These are phyloP conservation scores for Melinaea menophilus DNA, from an alignment of 2,888 invertebrate genomes.

Conservation along the genomic window DNA sequence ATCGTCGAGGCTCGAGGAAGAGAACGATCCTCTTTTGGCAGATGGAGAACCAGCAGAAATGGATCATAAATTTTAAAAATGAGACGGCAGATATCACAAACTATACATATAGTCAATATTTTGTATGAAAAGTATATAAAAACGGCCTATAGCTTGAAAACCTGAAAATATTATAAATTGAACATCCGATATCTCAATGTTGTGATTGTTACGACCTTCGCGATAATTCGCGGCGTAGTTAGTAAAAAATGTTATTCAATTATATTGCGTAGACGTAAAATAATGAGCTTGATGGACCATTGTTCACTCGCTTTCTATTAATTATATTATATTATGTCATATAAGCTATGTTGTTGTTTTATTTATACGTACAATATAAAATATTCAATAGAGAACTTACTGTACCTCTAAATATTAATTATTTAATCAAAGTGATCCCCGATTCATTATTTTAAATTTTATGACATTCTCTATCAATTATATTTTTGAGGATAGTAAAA, in stretches of 20 bases:
- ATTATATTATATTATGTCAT: constrained; percentile 40
- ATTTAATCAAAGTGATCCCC: background rate
- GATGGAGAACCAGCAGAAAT: constrained; percentile 56
- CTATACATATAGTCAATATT: constrained; percentile 30
- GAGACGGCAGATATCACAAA: constrained; percentile 16
- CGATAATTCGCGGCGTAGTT: constrained; percentile 55
- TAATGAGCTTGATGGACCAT: constrained; percentile 70
- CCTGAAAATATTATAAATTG: constrained; percentile 37
- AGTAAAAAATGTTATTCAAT: constrained; percentile 57
- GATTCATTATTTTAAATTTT: too few relatives aligned
- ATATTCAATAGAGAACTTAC: background rate
- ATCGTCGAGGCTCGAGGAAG: constrained; percentile 71
- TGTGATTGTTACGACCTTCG: constrained; percentile 69
- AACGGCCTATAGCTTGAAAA: constrained; percentile 41
- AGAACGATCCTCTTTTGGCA: constrained; percentile 80
- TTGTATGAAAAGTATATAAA: constrained; percentile 17
- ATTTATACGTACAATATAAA: constrained; percentile 3
- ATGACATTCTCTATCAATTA: too few relatives aligned
- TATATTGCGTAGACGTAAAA: constrained; percentile 51
- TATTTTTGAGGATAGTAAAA: too few relatives aligned
- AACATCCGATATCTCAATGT: constrained; percentile 51
- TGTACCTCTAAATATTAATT: background rate
- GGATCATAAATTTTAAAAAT: constrained; percentile 64
- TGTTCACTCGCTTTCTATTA: constrained; percentile 69
- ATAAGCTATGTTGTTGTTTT: constrained; percentile 29